Percentiles rank a stretch among this genome's conserved stretches.
These are phyloP conservation scores for Poeciliopsis paucimaculata DNA, from an alignment of 2,797 vertebrate species.

Conservation along the genomic window DNA sequence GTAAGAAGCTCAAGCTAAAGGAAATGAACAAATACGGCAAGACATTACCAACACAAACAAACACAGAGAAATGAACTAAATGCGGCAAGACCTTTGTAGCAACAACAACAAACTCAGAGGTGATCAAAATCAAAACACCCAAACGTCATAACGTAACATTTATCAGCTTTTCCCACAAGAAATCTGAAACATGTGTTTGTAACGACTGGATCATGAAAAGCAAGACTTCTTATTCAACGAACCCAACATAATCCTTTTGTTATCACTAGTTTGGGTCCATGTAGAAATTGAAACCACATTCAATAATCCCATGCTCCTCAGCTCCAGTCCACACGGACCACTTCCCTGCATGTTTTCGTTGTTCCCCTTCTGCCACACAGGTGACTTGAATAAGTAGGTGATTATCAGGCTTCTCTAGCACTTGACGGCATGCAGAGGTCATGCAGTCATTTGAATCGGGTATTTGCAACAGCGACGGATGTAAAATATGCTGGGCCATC, in stretches of 20 bases:
- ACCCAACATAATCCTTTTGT: background rate
- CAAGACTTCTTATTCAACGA: background rate
- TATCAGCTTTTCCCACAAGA: background rate
- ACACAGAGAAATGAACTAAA: background rate
- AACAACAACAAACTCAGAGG: background rate
- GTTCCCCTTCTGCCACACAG: no score
- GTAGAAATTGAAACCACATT: background rate
- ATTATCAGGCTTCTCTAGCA: no score
- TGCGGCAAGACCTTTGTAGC: background rate
- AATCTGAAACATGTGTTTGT: background rate
- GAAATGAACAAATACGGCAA: background rate
- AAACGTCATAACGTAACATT: background rate
- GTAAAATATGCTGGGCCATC: no score
- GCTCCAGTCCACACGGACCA: no score
- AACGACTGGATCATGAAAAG: background rate
- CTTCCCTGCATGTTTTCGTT: no score
- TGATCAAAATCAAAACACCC: background rate
- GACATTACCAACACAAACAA: no score
- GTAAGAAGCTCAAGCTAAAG: background rate
- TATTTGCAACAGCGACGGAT: no score
- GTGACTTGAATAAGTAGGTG: no score
- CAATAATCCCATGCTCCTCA: background rate
- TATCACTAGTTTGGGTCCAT: background rate
- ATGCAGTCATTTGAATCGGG: no score
- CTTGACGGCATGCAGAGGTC: no score